Evolutionary conservation across 2,797 vertebrate species (phyloP), one percentile per base, ranked within the genome.

Genomic region (Thalassophryne amazonica): DNA sequence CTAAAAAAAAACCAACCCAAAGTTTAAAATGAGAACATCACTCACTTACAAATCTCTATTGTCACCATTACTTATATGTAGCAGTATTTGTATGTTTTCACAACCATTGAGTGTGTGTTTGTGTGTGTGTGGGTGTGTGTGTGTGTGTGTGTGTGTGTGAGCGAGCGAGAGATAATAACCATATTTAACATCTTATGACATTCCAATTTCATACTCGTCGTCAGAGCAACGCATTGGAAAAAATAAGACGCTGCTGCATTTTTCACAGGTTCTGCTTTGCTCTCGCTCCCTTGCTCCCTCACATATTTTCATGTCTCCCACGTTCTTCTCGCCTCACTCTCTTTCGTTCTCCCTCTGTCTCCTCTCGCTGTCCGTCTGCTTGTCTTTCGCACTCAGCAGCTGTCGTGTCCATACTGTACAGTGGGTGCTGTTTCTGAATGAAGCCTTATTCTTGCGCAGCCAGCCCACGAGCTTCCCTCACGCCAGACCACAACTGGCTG

Each of bases 341-440:
- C 16, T 38, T 50, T 58, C 49, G 41, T 37, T 29, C 66, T 70
- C 80, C 72, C 82, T 79, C 80, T 78, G 70, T 79, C 80, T 82
- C 69, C 57, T 60, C 69, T 76, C 76, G 83, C 72, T 70, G 65
- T 79, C 81, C 80, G 84, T 86, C 85, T 86, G 85, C 83, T 86
- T 85, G 84, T 88, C 84, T 85, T 87, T 87, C 76, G 63, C 84
- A 84, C 85, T 82, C 73, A 85, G 81, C 86, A 88, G 85, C 86
- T 87, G 84, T 75, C 73, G 69, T 81, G 78, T 85, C 79, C 83
- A 86, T 87, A 87, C 83, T 88, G 86, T 86, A 84, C 84, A 82
- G 76, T 81, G 73, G 85, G 84, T 84, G 84, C 88, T 86, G 83
- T 83, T 85, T 86, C 80, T 88, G 85, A 89, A 88, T 84, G 84